Evolutionary conservation across 2,888 invertebrate genomes (phyloP).

Genomic region (Gasteruption jaculator): DNA sequence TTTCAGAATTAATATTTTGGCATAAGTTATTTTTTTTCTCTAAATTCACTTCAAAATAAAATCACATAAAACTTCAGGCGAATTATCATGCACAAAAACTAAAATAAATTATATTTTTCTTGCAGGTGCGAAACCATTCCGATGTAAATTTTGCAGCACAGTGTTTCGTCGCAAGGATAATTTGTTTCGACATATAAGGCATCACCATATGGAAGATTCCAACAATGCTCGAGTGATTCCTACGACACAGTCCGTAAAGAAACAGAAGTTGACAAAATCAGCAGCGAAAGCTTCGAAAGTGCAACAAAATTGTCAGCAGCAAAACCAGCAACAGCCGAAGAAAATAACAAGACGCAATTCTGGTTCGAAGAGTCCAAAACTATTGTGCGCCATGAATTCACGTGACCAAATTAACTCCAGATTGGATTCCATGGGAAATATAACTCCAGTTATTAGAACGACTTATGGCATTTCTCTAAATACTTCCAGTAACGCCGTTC

Average conservation of each 20-base stretch:
- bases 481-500: slow-evolving; percentile 45
- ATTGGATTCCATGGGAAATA: slow-evolving; percentile 39
- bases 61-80: no score
- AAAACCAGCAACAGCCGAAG: slow-evolving; percentile 26
- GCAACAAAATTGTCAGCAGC: slow-evolving; percentile 21
- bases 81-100: no score
- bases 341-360: slow-evolving; percentile 17
- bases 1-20: no score
- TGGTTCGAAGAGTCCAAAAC: slow-evolving; percentile 23
- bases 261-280: slow-evolving; percentile 8
- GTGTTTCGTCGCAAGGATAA: slow-evolving; percentile 75
- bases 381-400: slow-evolving; percentile 27
- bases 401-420: slow-evolving; percentile 37
- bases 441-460: slow-evolving; percentile 40
- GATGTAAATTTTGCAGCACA: slow-evolving; percentile 67
- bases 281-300: slow-evolving; percentile 14
- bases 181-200: slow-evolving; percentile 69
- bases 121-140: slow-evolving; percentile 65
- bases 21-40: no score
- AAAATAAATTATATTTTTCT: no score
- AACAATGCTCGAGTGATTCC: slow-evolving; percentile 9
- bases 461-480: no score
- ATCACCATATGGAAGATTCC: slow-evolving; percentile 63
- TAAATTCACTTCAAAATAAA: no score
- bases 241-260: slow-evolving; percentile 10